Base-by-base conservation (phyloP, 1,140 invertebrate species). In the Dendroctonus ponderosae region DNA sequence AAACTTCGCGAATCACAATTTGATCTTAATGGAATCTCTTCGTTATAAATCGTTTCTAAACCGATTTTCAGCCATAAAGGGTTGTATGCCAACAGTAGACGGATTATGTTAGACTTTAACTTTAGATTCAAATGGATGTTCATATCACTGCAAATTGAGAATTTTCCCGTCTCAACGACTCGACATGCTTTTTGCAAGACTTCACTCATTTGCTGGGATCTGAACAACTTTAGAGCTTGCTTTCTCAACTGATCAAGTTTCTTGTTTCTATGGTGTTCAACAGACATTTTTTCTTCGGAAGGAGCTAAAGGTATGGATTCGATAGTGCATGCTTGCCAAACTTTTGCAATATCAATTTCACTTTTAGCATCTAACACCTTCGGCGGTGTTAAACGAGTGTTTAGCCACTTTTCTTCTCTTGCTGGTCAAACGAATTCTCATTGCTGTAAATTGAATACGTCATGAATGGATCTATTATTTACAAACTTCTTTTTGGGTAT, bases 31-130 rank as follows among this genome's bases (percentile, higher is more conserved):
- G 86, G 84, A 67, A 97, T 87, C 11, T 86, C 82, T 72, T 89
- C 85, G 5, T 87, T 87, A 77, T 89, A 96, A 5, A 95, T 83
- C 5, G 91, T 89, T 83, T 96, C 94, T 5, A 97, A 79, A 0
- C 91, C 92, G 48, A 97, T 89, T 66, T 93, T 83, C 26, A 97
- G 80, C 94, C 94, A 97, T 0, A 97, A 79, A 0, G 93, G 91
- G 82, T 96, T 96, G 74, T 96, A 97, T 62, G 88, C 90, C 0
- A 96, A 80, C 12, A 96, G 80, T 46, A 96, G 75, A 59, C 89
- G 84, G 51, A 95, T 81, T 39, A 96, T 86, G 44, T 84, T 81
- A 69, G 92, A 89, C 77, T 94, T 93, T 59, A 95, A 80, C 11
- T 89, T 87, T 39, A 92, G 85, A 81, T 92, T 87, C 61, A 88